Evolutionary conservation across 2,113 vertebrate genomes (phyloP).

Genomic region (Verasper variegatus): DNA sequence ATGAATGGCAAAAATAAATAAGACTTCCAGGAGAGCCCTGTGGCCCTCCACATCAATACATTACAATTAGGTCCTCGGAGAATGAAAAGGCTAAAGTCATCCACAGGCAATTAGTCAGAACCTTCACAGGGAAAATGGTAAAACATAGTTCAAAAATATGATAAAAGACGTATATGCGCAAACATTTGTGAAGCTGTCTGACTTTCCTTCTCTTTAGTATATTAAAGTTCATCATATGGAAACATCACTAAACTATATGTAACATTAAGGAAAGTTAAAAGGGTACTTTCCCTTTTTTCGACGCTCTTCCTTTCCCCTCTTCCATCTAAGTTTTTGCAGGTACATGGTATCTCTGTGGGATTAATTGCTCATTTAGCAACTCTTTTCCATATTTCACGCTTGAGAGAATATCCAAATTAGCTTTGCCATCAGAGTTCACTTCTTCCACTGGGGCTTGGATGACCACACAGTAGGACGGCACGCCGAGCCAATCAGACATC

Average conservation of each 20-base stretch:
- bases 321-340: constrained; percentile 65
- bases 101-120: constrained; percentile 59
- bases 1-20: constrained; percentile 75
- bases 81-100: constrained; percentile 63
- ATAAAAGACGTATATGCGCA: constrained; percentile 5
- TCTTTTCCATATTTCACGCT: constrained; percentile 79
- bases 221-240: constrained; percentile 7
- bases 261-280: constrained; percentile 47
- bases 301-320: constrained; percentile 30
- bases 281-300: constrained; percentile 37
- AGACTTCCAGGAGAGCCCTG: constrained; percentile 58
- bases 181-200: not conserved
- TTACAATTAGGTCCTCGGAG: constrained; percentile 62
- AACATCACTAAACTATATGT: constrained; percentile 12
- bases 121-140: constrained; percentile 55
- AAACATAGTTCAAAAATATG: constrained; percentile 23
- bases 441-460: constrained; percentile 69
- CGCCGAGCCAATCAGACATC: constrained; percentile 54
- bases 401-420: constrained; percentile 79
- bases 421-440: constrained; percentile 77
- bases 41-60: constrained; percentile 58
- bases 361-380: constrained; percentile 81
- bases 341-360: constrained; percentile 75
- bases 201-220: not conserved
- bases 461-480: constrained; percentile 64